Base-by-base conservation (phyloP, 2,888 invertebrate genomes). In the Atethmia centrago region DNA sequence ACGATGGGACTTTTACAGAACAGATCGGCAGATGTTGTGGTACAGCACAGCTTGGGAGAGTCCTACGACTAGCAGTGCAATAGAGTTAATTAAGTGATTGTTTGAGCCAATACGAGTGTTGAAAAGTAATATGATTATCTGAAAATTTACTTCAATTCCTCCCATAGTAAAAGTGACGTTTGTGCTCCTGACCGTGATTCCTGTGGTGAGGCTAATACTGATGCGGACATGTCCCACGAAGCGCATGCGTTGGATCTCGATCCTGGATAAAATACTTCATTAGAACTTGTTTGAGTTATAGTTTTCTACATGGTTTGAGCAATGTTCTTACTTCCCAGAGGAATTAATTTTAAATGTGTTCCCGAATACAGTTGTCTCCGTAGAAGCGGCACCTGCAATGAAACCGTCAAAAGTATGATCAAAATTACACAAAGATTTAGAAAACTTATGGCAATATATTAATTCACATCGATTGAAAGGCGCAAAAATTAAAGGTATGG, bases 111-210 rank as follows among this genome's bases (percentile, higher is more conserved):
- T 45, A 45, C 14, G 21, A 63, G 4, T n/a, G 16, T 40, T 61
- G 36, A 19, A 61, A 61, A 61, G 9, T 61, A n/a, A 40, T 40
- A n/a, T 25, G 36, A 42, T 7, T 42, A 42, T 25, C 3, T 42
- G 59, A n/a, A 62, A 42, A 51, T 80, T 65, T 16, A 79, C 79
- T 40, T 75, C 42, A 14, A 79, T 62, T 21, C 55, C 70, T 12
- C 85, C 90, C 49, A 95, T 69, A 12, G 81, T 85, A 79, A 94
- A 91, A 47, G 85, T 69, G 0, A 92, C 45, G 0, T 47, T 65
- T 0, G 93, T 12, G 8, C 84, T 86, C 25, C 88, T 88, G 51
- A 95, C 63, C 16, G 85, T 84, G 70, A 94, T 88, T 1, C 93
- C 94, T 1, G 85, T 71, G 77, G 92, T 87, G 73, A 92, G 75